Evolutionary conservation across 2,113 vertebrate species (phyloP), one percentile per base, ranked within the genome.

Genomic region (Rhabdomys dilectus): DNA sequence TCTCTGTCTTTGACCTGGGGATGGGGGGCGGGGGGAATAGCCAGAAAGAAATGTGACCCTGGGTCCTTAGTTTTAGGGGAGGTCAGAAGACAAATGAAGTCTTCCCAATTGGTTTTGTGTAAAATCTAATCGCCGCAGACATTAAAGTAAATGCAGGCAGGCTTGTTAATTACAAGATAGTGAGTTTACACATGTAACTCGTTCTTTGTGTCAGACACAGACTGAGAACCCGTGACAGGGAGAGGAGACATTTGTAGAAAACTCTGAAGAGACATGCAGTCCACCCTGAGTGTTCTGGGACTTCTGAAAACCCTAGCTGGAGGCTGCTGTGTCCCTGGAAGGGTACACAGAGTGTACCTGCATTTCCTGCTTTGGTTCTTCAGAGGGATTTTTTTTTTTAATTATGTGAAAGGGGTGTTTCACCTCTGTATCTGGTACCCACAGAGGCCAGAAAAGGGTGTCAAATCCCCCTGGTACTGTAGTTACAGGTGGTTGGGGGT

Each of bases 111-210:
- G 3, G 94, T 95, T 96, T 96, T 97, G 78, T 96, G 94, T 97
- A 29, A 97, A 96, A 88, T 94, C 96, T 97, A 98, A 98, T 98
- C 97, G 98, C 96, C 96, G 73, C 91, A 81, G 96, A 93, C 96
- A 97, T 98, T 98, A 97, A 96, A 97, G 97, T 93, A 97, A 98
- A 98, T 97, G 94, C 93, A 97, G 96, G 89, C 36, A 81, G 91
- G 15, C 45, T 87, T 96, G 96, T 97, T 97, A 96, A 98, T 98
- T 97, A 96, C 82, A 84, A 58, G 90, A 72, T 68, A 58, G 93
- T 78, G 91, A 85, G 96, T 94, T 96, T 96, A 62, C 26, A 15
- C 76, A 66, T 94, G 96, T 96, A 95, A 98, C 96, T 94, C 89
- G 58, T 93, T 0, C 92, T 96, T 93, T 48, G 34, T 91, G 75